Base-by-base conservation (phyloP, 1,140 invertebrate genomes). In the Dreissena rostriformis region DNA sequence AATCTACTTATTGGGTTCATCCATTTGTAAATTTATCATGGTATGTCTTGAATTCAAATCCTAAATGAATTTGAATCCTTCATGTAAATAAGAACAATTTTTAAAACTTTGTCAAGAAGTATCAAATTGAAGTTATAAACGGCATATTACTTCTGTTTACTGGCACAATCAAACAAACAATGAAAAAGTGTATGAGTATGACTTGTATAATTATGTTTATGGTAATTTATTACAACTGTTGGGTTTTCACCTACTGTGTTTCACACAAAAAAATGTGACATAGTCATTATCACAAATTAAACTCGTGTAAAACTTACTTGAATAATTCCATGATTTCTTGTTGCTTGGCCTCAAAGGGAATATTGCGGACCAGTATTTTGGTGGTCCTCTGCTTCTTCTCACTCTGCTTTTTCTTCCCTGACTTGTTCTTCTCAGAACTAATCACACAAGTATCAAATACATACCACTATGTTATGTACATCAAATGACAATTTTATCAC, bases 251-350 rank as follows among this genome's bases (percentile, higher is more conserved):
- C 0, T 12, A 1, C 19, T 66, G 14, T 28, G 28, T 22, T 17
- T 65, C 10, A 19, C 14, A 24, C 63, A 66, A 28, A 66, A 63
- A 15, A 12, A 11, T 66, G 28, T 66, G 1, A 0, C 12, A 15
- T 0, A 24, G 7, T 66, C 14, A 1, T 12, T 15, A 39, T 5
- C 8, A 39, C 8, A 39, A 39, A 39, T 5, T 39, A 5, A 39
- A 39, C 2, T 39, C 39, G n/a, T n/a, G n/a, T 61, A 29, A 28
- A 61, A 86, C 94, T 93, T 95, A 98, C 97, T 96, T 96, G 93
- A 99, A 99, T 82, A 99, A 95, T 91, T 99, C 97, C 67, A 95
- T 94, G 53, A 99, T 94, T 96, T 99, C 99, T 86, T 96, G 96
- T 14, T 94, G 92, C 70, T 96, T 98, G 1, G 98, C 98, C 94